phyloP scores from a whole-genome alignment of 2,888 invertebrate species.

The Polydrusus cervinus region DNA sequence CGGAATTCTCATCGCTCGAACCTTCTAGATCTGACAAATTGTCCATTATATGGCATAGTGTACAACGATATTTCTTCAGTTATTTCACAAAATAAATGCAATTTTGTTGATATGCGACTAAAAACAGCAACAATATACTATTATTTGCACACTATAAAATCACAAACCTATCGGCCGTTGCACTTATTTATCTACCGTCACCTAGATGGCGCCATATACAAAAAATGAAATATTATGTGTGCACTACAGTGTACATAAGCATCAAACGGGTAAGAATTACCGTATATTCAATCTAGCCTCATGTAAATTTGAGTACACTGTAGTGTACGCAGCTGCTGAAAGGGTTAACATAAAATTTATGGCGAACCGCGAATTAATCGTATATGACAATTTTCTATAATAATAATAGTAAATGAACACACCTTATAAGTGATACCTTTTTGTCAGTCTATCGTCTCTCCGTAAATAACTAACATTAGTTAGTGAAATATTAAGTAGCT shows the following conservation, averaged over 20 bases:
- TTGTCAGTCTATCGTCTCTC: too few species aligned
- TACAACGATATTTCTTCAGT: background rate
- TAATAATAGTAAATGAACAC: too few species aligned
- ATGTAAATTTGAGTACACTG: constrained; percentile 7
- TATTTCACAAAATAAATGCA: background rate
- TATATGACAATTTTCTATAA: too few species aligned
- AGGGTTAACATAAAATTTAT: background rate
- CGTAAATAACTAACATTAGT: too few species aligned
- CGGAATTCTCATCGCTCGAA: background rate
- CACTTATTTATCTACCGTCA: background rate
- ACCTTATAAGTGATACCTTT: too few species aligned
- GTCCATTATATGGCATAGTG: background rate
- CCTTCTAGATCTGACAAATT: constrained; percentile 1
- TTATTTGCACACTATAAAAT: background rate
- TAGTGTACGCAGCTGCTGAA: constrained; percentile 9
- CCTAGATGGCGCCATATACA: too few species aligned
- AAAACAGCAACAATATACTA: too few species aligned
- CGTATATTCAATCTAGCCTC: background rate
- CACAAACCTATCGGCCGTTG: background rate
- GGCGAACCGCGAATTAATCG: too few species aligned
- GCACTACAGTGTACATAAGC: background rate
- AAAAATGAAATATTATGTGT: background rate
- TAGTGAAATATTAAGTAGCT: too few species aligned
- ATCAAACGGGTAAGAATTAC: constrained; percentile 1
- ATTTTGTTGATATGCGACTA: background rate